phyloP scores from a whole-genome alignment of 2,113 vertebrate species.

The Stomatorhinus ivindoensis region DNA sequence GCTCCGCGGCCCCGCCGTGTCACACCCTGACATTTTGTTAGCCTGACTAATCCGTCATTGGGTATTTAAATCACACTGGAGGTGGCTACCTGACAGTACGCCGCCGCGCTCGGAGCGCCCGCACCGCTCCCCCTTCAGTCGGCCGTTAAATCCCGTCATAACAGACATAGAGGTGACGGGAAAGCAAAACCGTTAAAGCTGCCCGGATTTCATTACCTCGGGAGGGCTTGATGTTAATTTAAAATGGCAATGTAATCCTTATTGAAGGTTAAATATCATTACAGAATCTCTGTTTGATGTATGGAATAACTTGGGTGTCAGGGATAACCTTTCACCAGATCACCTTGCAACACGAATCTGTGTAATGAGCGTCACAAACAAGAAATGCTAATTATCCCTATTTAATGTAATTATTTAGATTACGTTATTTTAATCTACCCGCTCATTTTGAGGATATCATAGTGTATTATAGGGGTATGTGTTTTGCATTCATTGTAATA shows the following conservation, averaged over 20 bases:
- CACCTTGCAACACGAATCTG: slow-evolving; percentile 7
- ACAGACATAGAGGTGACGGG: not conserved
- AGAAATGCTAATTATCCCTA: not conserved
- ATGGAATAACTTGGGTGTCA: not conserved
- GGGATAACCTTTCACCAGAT: not conserved
- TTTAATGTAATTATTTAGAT: not conserved
- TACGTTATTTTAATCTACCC: not conserved
- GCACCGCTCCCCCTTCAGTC: not conserved
- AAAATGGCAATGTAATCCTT: not conserved
- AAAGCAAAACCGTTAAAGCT: not conserved
- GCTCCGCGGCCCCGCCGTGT: not conserved
- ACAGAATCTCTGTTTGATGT: slow-evolving; percentile 1
- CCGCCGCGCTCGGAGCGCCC: not conserved
- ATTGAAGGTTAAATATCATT: slow-evolving; percentile 5
- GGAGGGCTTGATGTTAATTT: slow-evolving; percentile 3
- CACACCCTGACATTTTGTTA: not conserved
- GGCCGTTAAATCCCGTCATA: not conserved
- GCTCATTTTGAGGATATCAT: not conserved
- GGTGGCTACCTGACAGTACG: not conserved
- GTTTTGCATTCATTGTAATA: not conserved
- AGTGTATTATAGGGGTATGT: not conserved
- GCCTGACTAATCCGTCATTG: slow-evolving; percentile 4
- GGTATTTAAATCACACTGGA: slow-evolving; percentile 7
- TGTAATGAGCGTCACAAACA: not conserved
- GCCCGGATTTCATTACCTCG: not conserved